phyloP scores from a whole-genome alignment of 2,888 invertebrate species.

The Odontocolon sp. region DNA sequence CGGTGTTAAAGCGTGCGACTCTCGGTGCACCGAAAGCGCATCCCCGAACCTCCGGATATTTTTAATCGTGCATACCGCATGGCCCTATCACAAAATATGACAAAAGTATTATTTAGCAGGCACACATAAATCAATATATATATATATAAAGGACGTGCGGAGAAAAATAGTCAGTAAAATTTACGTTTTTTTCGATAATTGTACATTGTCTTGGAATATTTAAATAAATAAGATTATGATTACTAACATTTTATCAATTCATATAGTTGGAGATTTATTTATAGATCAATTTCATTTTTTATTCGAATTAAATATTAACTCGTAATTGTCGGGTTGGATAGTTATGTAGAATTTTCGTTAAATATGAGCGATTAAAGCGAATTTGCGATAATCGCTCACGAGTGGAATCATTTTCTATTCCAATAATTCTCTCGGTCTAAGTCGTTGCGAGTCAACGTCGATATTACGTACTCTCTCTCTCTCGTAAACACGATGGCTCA shows the following conservation, averaged over 20 bases:
- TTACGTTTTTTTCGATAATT: no score
- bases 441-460: slow-evolving; percentile 16
- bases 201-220: no score
- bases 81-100: background rate
- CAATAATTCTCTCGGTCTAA: slow-evolving; percentile 10
- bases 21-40: slow-evolving; percentile 55
- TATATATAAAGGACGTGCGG: no score
- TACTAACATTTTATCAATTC: no score
- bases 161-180: no score
- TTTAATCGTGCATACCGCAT: background rate
- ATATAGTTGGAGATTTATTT: no score
- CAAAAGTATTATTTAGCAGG: background rate
- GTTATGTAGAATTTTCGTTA: no score
- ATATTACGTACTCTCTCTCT: background rate
- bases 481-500: slow-evolving; percentile 18
- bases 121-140: no score
- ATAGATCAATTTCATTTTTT: no score
- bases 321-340: no score
- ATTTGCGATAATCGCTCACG: background rate
- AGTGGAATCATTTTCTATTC: slow-evolving; percentile 11
- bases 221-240: no score
- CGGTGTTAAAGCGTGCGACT: slow-evolving; percentile 78
- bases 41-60: slow-evolving; percentile 45
- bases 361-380: background rate
- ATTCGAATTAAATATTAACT: no score